Evolutionary conservation across 2,113 vertebrate genomes (phyloP), one percentile per base, ranked within the genome.

Genomic region (Gnathonemus echidnorhynchus): DNA sequence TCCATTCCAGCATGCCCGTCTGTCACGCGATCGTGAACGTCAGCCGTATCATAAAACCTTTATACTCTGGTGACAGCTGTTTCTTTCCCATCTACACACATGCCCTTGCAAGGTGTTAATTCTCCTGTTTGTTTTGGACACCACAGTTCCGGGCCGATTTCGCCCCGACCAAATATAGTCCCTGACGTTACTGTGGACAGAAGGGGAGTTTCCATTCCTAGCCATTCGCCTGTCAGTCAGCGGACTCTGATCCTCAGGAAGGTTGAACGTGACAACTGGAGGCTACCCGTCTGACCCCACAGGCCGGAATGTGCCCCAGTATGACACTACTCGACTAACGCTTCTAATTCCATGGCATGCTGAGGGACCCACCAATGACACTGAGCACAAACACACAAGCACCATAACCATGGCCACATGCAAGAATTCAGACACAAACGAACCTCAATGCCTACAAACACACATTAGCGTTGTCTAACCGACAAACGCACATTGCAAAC

Each of bases 81-180:
- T 77, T 80, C 27, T 80, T 42, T 9, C 35, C 27, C 53, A 56
- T 58, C 50, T 58, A 6, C 87, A 88, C 53, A 88, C n/a, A 88
- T 42, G 50, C 53, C 53, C 87, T 88, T 58, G 50, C 52, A 58
- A 88, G 49, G 21, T 87, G 46, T 11, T 52, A 87, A 52, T 87
- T 52, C 46, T 4, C 24, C 48, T 87, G 85, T 87, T 87, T 87
- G 46, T 87, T 52, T 87, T 86, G 42, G 84, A 86, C 46, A 49
- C 46, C 24, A 3, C 10, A 11, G 46, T 86, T 50, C 48, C n/a
- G 13, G 49, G 49, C 11, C 48, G 5, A 86, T 39, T 53, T 87
- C 6, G 13, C 31, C 50, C 24, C 86, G 19, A 46, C 49, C 86
- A 87, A 53, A 87, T 87, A 53, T 87, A 52, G 86, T 21, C n/a